A percentile compares a stretch with the other conserved stretches of the same genome.
Evolutionary conservation across 2,113 vertebrate genomes (phyloP).

Genomic region (Paraplagusia blochii): DNA sequence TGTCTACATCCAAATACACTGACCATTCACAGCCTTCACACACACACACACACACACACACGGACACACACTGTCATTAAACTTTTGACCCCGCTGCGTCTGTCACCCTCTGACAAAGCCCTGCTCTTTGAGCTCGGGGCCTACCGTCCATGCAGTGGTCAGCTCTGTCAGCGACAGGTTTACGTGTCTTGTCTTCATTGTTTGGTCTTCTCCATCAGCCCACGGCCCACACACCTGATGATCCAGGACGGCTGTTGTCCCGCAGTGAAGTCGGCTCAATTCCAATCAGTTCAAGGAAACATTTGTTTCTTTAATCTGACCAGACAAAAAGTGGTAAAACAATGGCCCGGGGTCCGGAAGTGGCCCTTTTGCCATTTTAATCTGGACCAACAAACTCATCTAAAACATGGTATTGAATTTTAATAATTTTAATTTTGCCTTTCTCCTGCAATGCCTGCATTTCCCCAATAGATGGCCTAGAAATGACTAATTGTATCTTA

Average conservation of each 20-base stretch:
- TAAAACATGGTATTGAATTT: too few species aligned
- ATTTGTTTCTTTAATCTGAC: too few species aligned
- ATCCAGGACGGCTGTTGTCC: slow-evolving; percentile 22
- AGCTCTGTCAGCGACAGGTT: slow-evolving; percentile 26
- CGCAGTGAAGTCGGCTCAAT: too few species aligned
- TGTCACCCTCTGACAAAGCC: slow-evolving; percentile 44
- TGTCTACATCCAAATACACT: slow-evolving; percentile 52
- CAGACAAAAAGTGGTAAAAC: too few species aligned
- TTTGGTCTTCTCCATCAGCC: slow-evolving; percentile 26
- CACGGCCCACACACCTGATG: slow-evolving; percentile 17
- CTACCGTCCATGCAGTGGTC: slow-evolving; percentile 42
- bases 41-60: slow-evolving; percentile 14
- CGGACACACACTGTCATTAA: slow-evolving; percentile 40
- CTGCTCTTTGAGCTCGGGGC: slow-evolving; percentile 31
- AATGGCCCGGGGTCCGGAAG: too few species aligned
- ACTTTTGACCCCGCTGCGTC: slow-evolving; percentile 63
- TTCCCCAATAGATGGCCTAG: too few species aligned
- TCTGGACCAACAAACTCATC: too few species aligned
- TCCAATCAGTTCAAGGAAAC: too few species aligned
- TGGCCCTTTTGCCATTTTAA: too few species aligned
- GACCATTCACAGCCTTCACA: slow-evolving; percentile 16
- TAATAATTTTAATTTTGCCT: too few species aligned
- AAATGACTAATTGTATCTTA: too few species aligned
- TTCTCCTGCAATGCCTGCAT: too few species aligned
- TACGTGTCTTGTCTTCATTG: slow-evolving; percentile 40